Evolutionary conservation across 2,888 invertebrate species (phyloP), one percentile per base, ranked within the genome.

Genomic region (Pelosia muscerda): DNA sequence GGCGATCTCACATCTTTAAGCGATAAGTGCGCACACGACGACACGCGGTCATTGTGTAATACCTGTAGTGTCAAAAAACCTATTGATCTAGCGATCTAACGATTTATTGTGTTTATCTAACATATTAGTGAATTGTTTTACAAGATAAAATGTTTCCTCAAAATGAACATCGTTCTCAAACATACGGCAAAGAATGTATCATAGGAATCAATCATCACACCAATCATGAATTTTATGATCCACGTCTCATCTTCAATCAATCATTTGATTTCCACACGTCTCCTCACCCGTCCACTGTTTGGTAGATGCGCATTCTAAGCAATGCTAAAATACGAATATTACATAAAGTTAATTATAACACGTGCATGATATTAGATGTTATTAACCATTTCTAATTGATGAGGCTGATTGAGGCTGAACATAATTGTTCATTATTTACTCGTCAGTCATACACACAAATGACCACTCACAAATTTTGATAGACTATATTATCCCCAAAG

Each of bases 11-110:
- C 81, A 82, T 81, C 83, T 80, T 63, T 55, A 63, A 63, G 63
- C 74, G 80, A 79, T 75, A 77, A 72, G 71, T 72, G 74, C 59
- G 77, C 77, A 81, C 76, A 81, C 74, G 80, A 77, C 76, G 79
- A 73, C 73, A 79, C 77, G 74, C 78, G 71, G 74, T 78, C 79
- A 77, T 86, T 82, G 81, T 74, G 81, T 74, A 81, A 85, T 81
- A 65, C 59, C 6, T 15, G 26, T 59, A 75, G 76, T 77, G 71
- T 68, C 69, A 63, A 73, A 74, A 76, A 78, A 60, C 61, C 53
- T 76, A 81, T 78, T 64, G 68, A 74, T 74, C 34, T 61, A n/a
- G 26, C 25, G 13, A 49, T 67, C 70, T 66, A 13, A n/a, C 49
- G 49, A 49, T 42, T 42, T 42, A 49, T 49, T 49, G n/a, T 5